Evolutionary conservation across 2,888 invertebrate species (phyloP), one percentile per base, ranked within the genome.

Genomic region (Molanna angustata): DNA sequence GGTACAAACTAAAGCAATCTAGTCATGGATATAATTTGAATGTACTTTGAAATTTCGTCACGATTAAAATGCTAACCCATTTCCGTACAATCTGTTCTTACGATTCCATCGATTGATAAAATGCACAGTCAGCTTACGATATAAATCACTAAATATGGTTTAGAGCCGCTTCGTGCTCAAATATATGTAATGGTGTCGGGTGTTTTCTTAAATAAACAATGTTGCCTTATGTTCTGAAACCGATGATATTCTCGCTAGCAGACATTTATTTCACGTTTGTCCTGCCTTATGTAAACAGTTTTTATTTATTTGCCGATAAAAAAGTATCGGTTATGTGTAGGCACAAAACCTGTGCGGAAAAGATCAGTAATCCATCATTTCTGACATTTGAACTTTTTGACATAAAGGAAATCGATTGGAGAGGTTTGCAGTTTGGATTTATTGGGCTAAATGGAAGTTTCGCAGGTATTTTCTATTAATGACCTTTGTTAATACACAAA

Each of bases 131-230:
- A 33, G 41, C 32, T 32, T 32, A 18, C 33, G 18, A 52, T 41
- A 39, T 44, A 50, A 50, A 52, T 37, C 35, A 17, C 21, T 39
- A 19, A 42, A 52, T 42, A 33, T 47, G 33, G 20, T 33, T 33
- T 47, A 21, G 22, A n/a, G 37, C n/a, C 45, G 32, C 44, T 48
- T 37, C 41, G 16, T 48, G 39, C 44, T 50, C 50, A 44, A 50
- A 44, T 47, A 48, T 47, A 47, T 53, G 52, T 43, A 53, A 47
- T 43, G 47, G 47, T 47, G 48, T 45, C 43, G 52, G 35, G 37
- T 48, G 47, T 53, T 54, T 32, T 43, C 53, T 54, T 54, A 54
- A 49, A 54, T 54, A 54, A 54, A 54, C 53, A 54, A 54, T 49
- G 48, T 54, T 49, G 37, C 44, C 40, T 40, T 44, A 19, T 19